Base-by-base conservation (phyloP, 2,888 invertebrate genomes). In the Tipula vernalis region DNA sequence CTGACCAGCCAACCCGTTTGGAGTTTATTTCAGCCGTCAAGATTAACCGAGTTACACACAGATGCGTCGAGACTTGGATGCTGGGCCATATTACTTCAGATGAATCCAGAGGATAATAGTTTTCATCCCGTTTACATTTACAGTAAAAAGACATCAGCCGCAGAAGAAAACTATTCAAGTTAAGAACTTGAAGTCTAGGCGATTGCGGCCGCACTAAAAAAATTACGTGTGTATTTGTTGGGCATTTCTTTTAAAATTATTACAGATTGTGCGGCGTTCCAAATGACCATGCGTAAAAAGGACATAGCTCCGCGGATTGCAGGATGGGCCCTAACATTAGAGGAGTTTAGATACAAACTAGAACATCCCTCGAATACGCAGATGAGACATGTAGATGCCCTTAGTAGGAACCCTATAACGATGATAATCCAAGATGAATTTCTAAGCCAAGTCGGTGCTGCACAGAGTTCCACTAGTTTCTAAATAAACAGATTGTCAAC, bases 141-240 rank as follows among this genome's bases (percentile, higher is more conserved):
- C 83, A 90, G 90, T 85, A 87, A 88, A 39, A 89, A 89, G 10
- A 89, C 89, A 0, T 87, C 87, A 84, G 87, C 85, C 4, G 89
- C 89, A 41, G 89, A 89, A 86, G 87, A 88, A 36, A 87, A 89
- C 1, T 90, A 89, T 86, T 89, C 90, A 83, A 89, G 89, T 86
- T 90, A 90, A 87, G 90, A 91, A 84, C 88, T 91, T 0, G 89
- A 91, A 87, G 90, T 90, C n/a, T n/a, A n/a, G n/a, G n/a, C n/a
- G n/a, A 0, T 87, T 90, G 71, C 71, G 15, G n/a, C n/a, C n/a
- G 71, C 71, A 8, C 18, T 71, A 5, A 71, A 12, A 71, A 15
- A 28, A 5, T 28, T 71, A 39, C 39, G 39, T 39, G 13, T 51
- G 15, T 51, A 51, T 51, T 51, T 51, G 15, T n/a, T 5, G 13